Base-by-base conservation (phyloP, 2,888 invertebrate species). In the Cheilosia vulpina region DNA sequence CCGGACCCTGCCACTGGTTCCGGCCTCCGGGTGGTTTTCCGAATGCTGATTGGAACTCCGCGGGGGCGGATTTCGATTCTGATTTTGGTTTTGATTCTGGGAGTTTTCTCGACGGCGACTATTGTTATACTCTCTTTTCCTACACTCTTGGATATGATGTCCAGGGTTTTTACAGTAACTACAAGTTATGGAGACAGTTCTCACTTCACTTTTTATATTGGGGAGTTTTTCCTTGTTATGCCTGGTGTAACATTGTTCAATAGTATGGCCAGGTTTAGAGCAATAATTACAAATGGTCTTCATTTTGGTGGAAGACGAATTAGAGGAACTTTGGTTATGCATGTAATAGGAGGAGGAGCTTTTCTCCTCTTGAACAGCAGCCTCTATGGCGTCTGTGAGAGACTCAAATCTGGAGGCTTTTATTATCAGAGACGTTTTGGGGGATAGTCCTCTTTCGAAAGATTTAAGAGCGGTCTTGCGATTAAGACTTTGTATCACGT, bases 101-200 rank as follows among this genome's bases (percentile, higher is more conserved):
- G 4, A 15, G 4, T 13, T 21, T 21, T 21, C 21, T 21, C 21
- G 21, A 21, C 21, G 21, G n/a, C 45, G 45, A 9, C 45, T 47
- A 47, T 47, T 45, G 6, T 45, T 45, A 17, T 17, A 45, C 6
- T 45, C n/a, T 17, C 45, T 45, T 19, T 45, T 45, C 17, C 45
- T 45, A 17, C 45, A 45, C 45, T 45, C 45, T 45, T 45, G 7
- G n/a, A 45, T 45, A 45, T 45, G 45, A 45, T 45, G 45, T 45
- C n/a, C 45, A 0, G 45, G 45, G 19, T 45, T 45, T 17, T 45
- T 45, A 2, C 45, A 45, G 45, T 45, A 17, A 7, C 17, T 45
- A 17, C n/a, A 45, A 6, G 45, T 17, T 45, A 45, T n/a, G n/a
- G 45, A 4, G 45, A 34, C 34, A 17, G 45, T 45, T 9, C 17